These are phyloP conservation scores for Phoenoteleia sp. DNA, from an alignment of 2,888 invertebrate species.

Conservation along the genomic window DNA sequence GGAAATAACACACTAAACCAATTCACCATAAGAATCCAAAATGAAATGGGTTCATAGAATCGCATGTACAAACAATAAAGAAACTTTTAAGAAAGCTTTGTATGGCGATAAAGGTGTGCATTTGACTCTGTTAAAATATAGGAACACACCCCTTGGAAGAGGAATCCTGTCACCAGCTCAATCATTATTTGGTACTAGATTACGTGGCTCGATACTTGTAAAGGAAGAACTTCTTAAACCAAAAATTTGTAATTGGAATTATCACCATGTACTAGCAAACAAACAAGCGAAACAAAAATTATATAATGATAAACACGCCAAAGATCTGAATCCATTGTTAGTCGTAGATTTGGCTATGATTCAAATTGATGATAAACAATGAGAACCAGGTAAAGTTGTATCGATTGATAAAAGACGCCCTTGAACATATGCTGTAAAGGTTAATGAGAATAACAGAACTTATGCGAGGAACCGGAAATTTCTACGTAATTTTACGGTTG, in stretches of 20 bases:
- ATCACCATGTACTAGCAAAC: too few species aligned
- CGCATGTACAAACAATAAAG: too few species aligned
- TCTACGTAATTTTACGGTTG: too few species aligned
- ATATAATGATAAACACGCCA: slow-evolving; percentile 33
- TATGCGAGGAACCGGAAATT: too few species aligned
- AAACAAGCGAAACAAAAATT: slow-evolving; percentile 12
- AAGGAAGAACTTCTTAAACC: neutral
- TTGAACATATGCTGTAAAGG: too few species aligned
- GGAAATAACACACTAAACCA: slow-evolving; percentile 65
- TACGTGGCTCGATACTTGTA: too few species aligned
- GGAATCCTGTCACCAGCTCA: slow-evolving; percentile 49
- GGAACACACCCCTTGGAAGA: slow-evolving; percentile 59
- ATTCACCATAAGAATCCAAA: slow-evolving; percentile 44
- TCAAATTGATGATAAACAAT: too few species aligned
- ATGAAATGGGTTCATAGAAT: slow-evolving; percentile 64
- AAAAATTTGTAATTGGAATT: neutral
- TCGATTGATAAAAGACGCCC: too few species aligned
- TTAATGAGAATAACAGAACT: too few species aligned
- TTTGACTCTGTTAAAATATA: slow-evolving; percentile 61
- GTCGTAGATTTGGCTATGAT: too few species aligned
- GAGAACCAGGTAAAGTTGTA: too few species aligned
- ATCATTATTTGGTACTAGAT: too few species aligned
- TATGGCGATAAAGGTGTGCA: slow-evolving; percentile 41
- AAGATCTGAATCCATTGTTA: neutral
- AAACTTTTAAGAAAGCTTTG: slow-evolving; percentile 58